Base-by-base conservation (phyloP, 2,888 invertebrate genomes). In the Lordiphosa fenestrarum region DNA sequence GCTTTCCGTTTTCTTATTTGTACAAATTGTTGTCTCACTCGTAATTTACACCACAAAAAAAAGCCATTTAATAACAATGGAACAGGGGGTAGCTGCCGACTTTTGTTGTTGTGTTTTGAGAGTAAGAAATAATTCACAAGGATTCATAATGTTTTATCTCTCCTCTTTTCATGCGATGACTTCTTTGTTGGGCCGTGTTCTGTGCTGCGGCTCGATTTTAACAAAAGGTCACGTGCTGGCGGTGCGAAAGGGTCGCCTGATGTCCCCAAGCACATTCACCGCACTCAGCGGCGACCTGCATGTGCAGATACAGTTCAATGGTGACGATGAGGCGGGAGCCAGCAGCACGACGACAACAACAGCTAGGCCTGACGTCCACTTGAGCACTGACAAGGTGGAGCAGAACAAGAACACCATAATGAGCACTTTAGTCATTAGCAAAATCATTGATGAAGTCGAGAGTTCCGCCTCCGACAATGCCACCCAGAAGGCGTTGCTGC, bases 241-340 rank as follows among this genome's bases (percentile, higher is more conserved):
- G 59, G 84, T 89, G 64, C 86, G 88, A 77, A 88, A 87, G 77
- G 89, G 88, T 81, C 88, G 92, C 90, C 91, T 94, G 82, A 92
- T 93, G 86, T 92, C 95, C 76, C 95, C 95, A n/a, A 91, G 93
- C 69, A 92, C 93, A 44, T 94, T 95, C 87, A 93, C 94, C 60
- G 95, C 95, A 30, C 90, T 95, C 74, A 94, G 94, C 71, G 95
- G 95, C 69, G 95, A 95, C 89, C 92, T 95, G 60, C 93, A 93
- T 87, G 92, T 95, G 71, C 92, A 92, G 87, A 92, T 95, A 76
- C 92, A 91, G 85, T 88, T 88, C 75, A 84, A 68, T 61, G 66
- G 56, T 13, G 65, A 69, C 15, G 69, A 69, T 13, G 69, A 78
- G 42, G 60, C 60, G 44, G 62, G 61, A 37, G 41, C 50, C 71